A percentile compares a stretch with the other conserved stretches of the same genome.
Conservation (phyloP, 92 coral and sea anemone genomes). For the Anthopleura xanthogrammica region DNA sequence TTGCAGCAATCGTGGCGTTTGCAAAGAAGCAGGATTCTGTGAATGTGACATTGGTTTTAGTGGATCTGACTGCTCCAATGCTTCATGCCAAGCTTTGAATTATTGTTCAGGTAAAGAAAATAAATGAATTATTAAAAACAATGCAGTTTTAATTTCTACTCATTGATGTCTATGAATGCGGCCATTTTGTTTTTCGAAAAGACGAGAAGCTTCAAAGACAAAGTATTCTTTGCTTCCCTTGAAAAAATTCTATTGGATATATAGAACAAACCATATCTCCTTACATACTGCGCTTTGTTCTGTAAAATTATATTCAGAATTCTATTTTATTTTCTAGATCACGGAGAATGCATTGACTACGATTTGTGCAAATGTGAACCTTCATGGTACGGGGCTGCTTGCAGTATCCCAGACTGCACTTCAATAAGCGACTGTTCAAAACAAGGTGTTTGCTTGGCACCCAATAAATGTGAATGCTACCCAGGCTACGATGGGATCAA, state of each 20-base stretch:
- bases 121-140: neutral
- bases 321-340: slow-evolving; percentile 34
- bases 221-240: too few relatives aligned
- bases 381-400: slow-evolving; percentile 68
- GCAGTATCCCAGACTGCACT: slow-evolving; percentile 60
- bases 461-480: slow-evolving; percentile 60
- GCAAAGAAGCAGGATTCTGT: slow-evolving; percentile 64
- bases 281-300: too few relatives aligned
- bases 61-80: slow-evolving; percentile 61
- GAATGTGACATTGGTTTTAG: slow-evolving; percentile 60
- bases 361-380: slow-evolving; percentile 57
- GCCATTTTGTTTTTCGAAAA: too few relatives aligned
- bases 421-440: slow-evolving; percentile 58
- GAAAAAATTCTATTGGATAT: too few relatives aligned
- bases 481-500: slow-evolving; percentile 60
- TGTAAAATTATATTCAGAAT: too few relatives aligned
- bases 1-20: slow-evolving; percentile 53
- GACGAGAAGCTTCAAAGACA: too few relatives aligned
- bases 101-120: slow-evolving; percentile 63
- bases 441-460: slow-evolving; percentile 65
- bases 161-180: too few relatives aligned
- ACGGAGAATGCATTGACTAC: slow-evolving; percentile 51
- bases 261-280: too few relatives aligned
- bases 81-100: slow-evolving; percentile 59
- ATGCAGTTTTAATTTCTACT: too few relatives aligned